Evolutionary conservation across 1,140 invertebrate genomes (phyloP), one percentile per base, ranked within the genome.

Genomic region (Phymastichus coffea): DNA sequence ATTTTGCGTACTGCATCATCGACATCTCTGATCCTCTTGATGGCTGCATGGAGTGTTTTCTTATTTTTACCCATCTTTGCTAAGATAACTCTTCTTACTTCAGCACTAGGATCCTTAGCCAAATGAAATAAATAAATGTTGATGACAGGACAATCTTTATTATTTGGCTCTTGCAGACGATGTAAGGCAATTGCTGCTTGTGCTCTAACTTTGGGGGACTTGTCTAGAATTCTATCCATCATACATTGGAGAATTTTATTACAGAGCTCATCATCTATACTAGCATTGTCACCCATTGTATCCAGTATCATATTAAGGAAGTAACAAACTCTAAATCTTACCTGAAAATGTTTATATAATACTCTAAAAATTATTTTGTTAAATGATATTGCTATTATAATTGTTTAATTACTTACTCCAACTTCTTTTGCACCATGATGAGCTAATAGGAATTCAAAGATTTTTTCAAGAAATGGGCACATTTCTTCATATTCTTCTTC

Each of bases 171-270:
- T 75, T 95, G 93, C 3, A 95, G 79, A 35, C 92, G 80, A 19
- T 88, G 84, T 15, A 95, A 77, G n/a, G 91, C 91, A 25, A 86
- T 70, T 1, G 93, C 87, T 14, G 92, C 92, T 69, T 93, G 87
- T 33, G 87, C 85, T 37, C 92, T 79, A 0, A 94, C 89, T 60
- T 85, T 83, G 4, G 88, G 82, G n/a, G 86, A 83, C 25, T 83
- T 86, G 68, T 92, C 91, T 76, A 88, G 75, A 4, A 90, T 76
- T 30, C 88, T 71, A 23, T 86, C 82, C 8, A 88, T 79, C 88
- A 93, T 91, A 33, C 82, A 84, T 14, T 80, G 75, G 40, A 86
- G 84, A 28, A 93, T 86, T 58, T 84, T 84, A 63, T 91, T 87
- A 73, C 87, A 93, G 1, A 92, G 74, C 2, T 83, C 82, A 79